phyloP scores from a whole-genome alignment of 2,888 invertebrate species.

The Ormia ochracea region DNA sequence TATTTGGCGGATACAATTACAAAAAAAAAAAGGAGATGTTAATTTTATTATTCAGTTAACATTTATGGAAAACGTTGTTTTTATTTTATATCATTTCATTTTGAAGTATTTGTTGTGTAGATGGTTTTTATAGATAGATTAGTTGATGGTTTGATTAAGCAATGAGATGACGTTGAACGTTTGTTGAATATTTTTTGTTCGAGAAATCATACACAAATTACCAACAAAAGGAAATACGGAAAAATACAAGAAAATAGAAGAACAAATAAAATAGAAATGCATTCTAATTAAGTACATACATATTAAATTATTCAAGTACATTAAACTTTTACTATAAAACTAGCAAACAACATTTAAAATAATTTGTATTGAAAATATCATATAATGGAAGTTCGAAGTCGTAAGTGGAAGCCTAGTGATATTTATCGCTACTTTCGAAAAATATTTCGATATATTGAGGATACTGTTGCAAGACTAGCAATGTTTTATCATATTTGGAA shows the following conservation, averaged over 20 bases:
- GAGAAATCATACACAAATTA: slow-evolving; percentile 29
- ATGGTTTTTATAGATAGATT: slow-evolving; percentile 17
- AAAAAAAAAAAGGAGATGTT: slow-evolving; percentile 24
- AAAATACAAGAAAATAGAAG: slow-evolving; percentile 27
- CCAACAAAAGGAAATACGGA: slow-evolving; percentile 43
- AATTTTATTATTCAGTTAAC: slow-evolving; percentile 32
- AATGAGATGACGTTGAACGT: slow-evolving; percentile 52
- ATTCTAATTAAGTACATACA: slow-evolving; percentile 48
- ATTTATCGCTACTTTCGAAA: no score
- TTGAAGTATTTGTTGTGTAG: slow-evolving; percentile 39
- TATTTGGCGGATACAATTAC: slow-evolving; percentile 23
- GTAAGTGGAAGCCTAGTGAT: no score
- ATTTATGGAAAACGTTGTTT: slow-evolving; percentile 51
- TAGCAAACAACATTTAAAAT: slow-evolving; percentile 16
- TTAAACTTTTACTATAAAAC: slow-evolving; percentile 8
- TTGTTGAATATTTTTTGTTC: slow-evolving; percentile 27
- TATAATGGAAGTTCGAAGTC: neutral
- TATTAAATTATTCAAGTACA: slow-evolving; percentile 11
- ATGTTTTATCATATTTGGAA: no score
- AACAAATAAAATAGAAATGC: slow-evolving; percentile 47
- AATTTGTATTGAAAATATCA: neutral
- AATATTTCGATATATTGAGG: no score
- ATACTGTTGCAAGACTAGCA: no score
- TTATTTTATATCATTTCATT: no score
- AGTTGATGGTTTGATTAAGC: slow-evolving; percentile 37